A percentile compares a stretch with the other conserved stretches of the same genome.
phyloP scores from a whole-genome alignment of 1,140 invertebrate species.

The Trissolcus basalis region DNA sequence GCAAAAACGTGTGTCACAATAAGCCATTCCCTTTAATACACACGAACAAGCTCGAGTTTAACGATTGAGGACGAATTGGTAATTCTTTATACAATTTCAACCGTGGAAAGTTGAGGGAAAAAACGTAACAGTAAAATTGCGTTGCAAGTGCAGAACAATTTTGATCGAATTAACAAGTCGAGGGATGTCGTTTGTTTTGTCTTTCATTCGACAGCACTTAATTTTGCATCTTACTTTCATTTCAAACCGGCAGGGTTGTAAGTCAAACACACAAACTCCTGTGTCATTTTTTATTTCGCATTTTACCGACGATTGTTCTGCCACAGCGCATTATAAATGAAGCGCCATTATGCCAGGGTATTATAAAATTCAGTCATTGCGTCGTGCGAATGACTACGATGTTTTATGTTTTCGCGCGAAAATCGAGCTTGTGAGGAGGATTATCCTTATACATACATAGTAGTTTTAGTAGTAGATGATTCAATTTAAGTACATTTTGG shows the following conservation, averaged over 20 bases:
- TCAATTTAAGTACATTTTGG: too few species aligned
- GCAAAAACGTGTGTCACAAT: not conserved
- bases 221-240: slow-evolving; percentile 7
- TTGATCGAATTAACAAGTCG: not conserved
- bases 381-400: too few species aligned
- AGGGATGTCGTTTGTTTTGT: not conserved
- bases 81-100: too few species aligned
- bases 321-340: not conserved
- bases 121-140: too few species aligned
- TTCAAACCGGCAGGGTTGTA: not conserved
- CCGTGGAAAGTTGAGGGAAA: too few species aligned
- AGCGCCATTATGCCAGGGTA: not conserved
- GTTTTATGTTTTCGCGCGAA: too few species aligned
- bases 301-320: slow-evolving; percentile 1
- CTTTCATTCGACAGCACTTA: slow-evolving; percentile 3
- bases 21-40: slow-evolving; percentile 9
- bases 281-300: slow-evolving; percentile 3
- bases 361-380: too few species aligned
- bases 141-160: too few species aligned
- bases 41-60: not conserved
- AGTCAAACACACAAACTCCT: slow-evolving; percentile 4
- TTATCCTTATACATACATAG: too few species aligned
- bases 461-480: too few species aligned
- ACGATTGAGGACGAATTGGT: not conserved
- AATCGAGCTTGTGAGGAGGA: too few species aligned